Base-by-base conservation (phyloP, 2,113 vertebrate genomes). In the Seriola quinqueradiata region DNA sequence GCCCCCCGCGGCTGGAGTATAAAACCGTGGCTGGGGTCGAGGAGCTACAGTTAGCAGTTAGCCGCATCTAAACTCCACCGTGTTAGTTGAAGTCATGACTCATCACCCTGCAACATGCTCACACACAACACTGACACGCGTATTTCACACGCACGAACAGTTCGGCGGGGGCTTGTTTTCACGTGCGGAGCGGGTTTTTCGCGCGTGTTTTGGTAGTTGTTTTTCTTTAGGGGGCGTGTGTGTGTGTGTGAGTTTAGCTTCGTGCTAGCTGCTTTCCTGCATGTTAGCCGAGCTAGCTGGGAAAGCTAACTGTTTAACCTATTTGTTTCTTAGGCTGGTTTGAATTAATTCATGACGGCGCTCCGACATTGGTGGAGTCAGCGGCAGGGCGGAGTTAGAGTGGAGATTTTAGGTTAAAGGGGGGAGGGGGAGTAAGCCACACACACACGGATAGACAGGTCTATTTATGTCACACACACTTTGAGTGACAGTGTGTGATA, bases 301-400 rank as follows among this genome's bases (percentile, higher is more conserved):
- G 11, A 36, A 10, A 83, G 85, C 91, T 91, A 92, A 83, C 70
- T 83, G 74, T 82, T 81, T 80, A 70, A n/a, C 81, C 57, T 82
- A 38, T 21, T 60, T 28, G 68, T 44, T 7, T 4, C 21, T 58
- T 17, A 57, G 5, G 54, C n/a, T 10, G 17, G 48, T 50, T 28
- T 75, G 42, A 85, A 66, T 86, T 84, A 86, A n/a, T 85, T 90
- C 72, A 87, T 84, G 80, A 82, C 0, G 54, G 1, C 23, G 1
- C 63, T 7, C 66, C 10, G 72, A 21, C 78, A 84, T 90, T 91
- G 89, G 89, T 65, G 59, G 72, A 83, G 40, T 2, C 17, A 19
- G 42, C 3, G 42, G 0, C 2, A 16, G 54, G 66, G 87, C 82
- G 91, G 80, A 44, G 79, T 0, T 61, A 70, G 19, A 23, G 52